These are phyloP conservation scores for Echinops telfairi DNA, from an alignment of 2,113 vertebrate species.

Conservation along the genomic window DNA sequence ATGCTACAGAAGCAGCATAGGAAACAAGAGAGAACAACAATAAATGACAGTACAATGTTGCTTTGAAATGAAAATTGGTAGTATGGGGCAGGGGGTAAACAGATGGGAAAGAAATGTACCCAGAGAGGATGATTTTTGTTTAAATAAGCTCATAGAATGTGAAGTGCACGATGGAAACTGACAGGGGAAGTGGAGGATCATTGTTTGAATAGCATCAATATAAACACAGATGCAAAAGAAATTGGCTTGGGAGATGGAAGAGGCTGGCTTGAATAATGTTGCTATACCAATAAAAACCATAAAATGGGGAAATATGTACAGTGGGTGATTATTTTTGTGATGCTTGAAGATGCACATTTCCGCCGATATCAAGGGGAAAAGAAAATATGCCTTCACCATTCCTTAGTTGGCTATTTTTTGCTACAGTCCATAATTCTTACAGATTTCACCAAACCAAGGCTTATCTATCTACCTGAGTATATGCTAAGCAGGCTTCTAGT, in stretches of 20 bases:
- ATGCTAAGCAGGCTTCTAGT: not conserved
- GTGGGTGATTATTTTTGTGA: slow-evolving; percentile 50
- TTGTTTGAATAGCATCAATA: slow-evolving; percentile 79
- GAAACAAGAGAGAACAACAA: slow-evolving; percentile 54
- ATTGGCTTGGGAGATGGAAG: slow-evolving; percentile 73
- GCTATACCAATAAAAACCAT: slow-evolving; percentile 74
- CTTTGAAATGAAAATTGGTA: slow-evolving; percentile 70
- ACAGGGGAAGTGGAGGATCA: slow-evolving; percentile 78
- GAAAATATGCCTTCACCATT: slow-evolving; percentile 28
- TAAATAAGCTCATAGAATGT: slow-evolving; percentile 67
- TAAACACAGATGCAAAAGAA: slow-evolving; percentile 78
- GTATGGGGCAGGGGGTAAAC: slow-evolving; percentile 48
- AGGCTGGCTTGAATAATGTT: slow-evolving; percentile 40
- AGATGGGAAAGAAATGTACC: slow-evolving; percentile 64
- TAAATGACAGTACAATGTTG: slow-evolving; percentile 62
- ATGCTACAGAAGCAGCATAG: slow-evolving; percentile 51
- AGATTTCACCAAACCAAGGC: slow-evolving; percentile 34
- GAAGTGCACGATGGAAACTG: slow-evolving; percentile 63
- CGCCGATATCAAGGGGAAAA: slow-evolving; percentile 61
- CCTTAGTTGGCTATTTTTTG: slow-evolving; percentile 64
- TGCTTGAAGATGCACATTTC: slow-evolving; percentile 34
- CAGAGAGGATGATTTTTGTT: slow-evolving; percentile 75
- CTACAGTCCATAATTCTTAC: slow-evolving; percentile 67
- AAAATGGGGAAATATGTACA: slow-evolving; percentile 45
- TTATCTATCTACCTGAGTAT: slow-evolving; percentile 27